Evolutionary conservation across 2,888 invertebrate genomes (phyloP).

Genomic region (Scaptomyza parva): DNA sequence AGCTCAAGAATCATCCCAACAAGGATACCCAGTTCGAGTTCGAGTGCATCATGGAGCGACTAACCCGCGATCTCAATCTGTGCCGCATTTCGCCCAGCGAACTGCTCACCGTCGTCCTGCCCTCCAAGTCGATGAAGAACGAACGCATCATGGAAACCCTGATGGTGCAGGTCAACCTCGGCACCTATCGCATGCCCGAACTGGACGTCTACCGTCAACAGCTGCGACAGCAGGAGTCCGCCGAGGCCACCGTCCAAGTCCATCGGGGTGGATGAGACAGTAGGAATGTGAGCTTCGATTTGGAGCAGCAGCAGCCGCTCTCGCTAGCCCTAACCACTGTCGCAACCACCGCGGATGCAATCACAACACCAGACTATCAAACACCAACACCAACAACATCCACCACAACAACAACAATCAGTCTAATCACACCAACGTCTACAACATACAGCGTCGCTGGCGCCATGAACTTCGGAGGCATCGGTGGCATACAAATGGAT

Average conservation of each 20-base stretch:
- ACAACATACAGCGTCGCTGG: slow-evolving; percentile 25
- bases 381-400: neutral
- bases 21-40: slow-evolving; percentile 95
- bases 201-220: slow-evolving; percentile 94
- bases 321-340: slow-evolving; percentile 31
- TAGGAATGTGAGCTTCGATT: slow-evolving; percentile 85
- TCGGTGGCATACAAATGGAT: slow-evolving; percentile 45
- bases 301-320: slow-evolving; percentile 77
- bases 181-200: slow-evolving; percentile 96
- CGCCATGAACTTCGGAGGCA: slow-evolving; percentile 32
- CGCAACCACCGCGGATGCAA: slow-evolving; percentile 26
- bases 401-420: slow-evolving; percentile 26
- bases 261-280: slow-evolving; percentile 85
- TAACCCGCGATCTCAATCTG: slow-evolving; percentile 94
- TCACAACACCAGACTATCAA: slow-evolving; percentile 5
- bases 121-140: slow-evolving; percentile 96
- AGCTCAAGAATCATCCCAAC: slow-evolving; percentile 90
- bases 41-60: slow-evolving; percentile 96
- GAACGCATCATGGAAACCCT: slow-evolving; percentile 96
- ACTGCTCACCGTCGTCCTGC: slow-evolving; percentile 95
- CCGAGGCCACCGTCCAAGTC: slow-evolving; percentile 88
- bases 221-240: slow-evolving; percentile 94
- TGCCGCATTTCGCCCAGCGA: slow-evolving; percentile 97
- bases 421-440: no score
- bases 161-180: slow-evolving; percentile 96